These are phyloP conservation scores for Notarius lentiginosus DNA, from an alignment of 2,113 vertebrate genomes.

Conservation along the genomic window DNA sequence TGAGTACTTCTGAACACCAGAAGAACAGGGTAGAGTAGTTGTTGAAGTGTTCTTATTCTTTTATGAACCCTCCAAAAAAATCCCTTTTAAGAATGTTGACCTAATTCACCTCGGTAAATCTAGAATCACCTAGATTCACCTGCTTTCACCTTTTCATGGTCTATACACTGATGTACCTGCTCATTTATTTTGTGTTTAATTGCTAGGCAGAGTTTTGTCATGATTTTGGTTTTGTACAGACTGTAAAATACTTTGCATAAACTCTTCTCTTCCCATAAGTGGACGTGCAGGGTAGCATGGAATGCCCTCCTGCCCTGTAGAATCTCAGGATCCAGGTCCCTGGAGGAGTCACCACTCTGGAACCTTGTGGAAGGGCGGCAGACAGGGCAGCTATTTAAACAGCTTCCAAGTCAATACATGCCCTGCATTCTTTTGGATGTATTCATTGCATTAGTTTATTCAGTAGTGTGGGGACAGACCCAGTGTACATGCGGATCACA, in stretches of 20 bases:
- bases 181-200: too few relatives aligned
- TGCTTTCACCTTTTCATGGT: too few relatives aligned
- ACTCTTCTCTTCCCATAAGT: background rate
- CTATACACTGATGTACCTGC: background rate
- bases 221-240: too few relatives aligned
- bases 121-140: too few relatives aligned
- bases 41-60: too few relatives aligned
- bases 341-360: background rate
- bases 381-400: conserved; percentile 38
- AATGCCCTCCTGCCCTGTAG: background rate
- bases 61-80: too few relatives aligned
- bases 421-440: conserved; percentile 8
- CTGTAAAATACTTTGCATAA: too few relatives aligned
- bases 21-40: too few relatives aligned
- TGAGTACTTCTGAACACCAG: too few relatives aligned
- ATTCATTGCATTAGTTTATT: background rate
- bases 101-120: too few relatives aligned
- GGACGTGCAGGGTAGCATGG: background rate
- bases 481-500: background rate
- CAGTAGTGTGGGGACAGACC: background rate
- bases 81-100: too few relatives aligned
- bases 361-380: background rate
- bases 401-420: conserved; percentile 23
- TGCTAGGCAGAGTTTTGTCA: too few relatives aligned
- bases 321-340: background rate